These are phyloP conservation scores for Cryptocephalus primarius DNA, from an alignment of 2,888 invertebrate species.

Conservation along the genomic window DNA sequence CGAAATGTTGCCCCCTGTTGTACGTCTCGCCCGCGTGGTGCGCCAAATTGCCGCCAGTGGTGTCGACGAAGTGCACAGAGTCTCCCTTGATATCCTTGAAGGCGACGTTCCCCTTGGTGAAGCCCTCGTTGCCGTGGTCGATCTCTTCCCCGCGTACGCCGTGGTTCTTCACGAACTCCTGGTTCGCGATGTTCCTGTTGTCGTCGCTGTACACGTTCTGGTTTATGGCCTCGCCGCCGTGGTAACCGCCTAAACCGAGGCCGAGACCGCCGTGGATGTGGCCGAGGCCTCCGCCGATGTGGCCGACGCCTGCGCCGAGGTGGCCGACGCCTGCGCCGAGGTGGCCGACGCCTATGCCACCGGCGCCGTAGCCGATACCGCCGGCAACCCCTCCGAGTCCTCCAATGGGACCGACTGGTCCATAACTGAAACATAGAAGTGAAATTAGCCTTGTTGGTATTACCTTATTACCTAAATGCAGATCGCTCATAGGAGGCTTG, in stretches of 20 bases:
- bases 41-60: slow-evolving; percentile 47
- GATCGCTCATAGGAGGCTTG: no score
- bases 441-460: no score
- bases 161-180: slow-evolving; percentile 40
- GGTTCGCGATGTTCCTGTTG: slow-evolving; percentile 46
- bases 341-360: slow-evolving; percentile 32
- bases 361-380: slow-evolving; percentile 14
- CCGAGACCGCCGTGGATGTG: background rate
- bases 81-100: slow-evolving; percentile 34
- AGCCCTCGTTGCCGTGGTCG: slow-evolving; percentile 46
- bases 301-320: slow-evolving; percentile 1
- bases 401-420: no score
- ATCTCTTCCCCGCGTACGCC: slow-evolving; percentile 46
- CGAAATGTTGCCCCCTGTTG: slow-evolving; percentile 45
- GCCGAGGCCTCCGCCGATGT: slow-evolving; percentile 14
- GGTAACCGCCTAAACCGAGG: slow-evolving; percentile 8
- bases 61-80: slow-evolving; percentile 45
- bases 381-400: slow-evolving; percentile 29
- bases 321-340: slow-evolving; percentile 1
- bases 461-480: no score
- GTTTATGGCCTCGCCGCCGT: slow-evolving; percentile 38
- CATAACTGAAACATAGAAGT: no score
- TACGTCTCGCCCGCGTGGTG: slow-evolving; percentile 49
- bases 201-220: slow-evolving; percentile 46
- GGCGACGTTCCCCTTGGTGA: slow-evolving; percentile 36